phyloP scores from a whole-genome alignment of 1,140 invertebrate species.

The Leptinotarsa lineolata region DNA sequence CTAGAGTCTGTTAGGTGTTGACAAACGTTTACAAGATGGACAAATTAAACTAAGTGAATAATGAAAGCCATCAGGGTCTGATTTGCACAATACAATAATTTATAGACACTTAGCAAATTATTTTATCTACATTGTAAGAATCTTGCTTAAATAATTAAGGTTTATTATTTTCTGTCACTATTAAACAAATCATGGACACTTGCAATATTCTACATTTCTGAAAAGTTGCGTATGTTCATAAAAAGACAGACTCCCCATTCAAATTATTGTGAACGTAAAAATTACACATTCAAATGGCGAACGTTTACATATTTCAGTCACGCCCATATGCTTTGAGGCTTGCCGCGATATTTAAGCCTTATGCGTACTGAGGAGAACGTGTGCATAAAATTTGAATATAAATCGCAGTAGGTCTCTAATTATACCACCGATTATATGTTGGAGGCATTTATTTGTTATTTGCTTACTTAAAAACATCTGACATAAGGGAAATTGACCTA shows the following conservation, averaged over 20 bases:
- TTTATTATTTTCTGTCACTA: no score
- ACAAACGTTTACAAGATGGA: no score
- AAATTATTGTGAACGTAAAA: slow-evolving; percentile 14
- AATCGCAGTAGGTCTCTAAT: slow-evolving; percentile 19
- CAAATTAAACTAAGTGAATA: no score
- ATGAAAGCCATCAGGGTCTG: no score
- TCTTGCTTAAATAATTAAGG: no score
- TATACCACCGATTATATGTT: slow-evolving; percentile 17
- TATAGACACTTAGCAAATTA: no score
- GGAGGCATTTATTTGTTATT: slow-evolving; percentile 10
- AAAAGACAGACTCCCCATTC: background rate
- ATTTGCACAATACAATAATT: no score
- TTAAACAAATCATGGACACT: no score
- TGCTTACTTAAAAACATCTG: slow-evolving; percentile 15
- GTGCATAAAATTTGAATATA: slow-evolving; percentile 25
- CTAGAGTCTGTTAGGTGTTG: no score
- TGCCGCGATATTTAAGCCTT: slow-evolving; percentile 12
- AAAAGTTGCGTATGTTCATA: background rate
- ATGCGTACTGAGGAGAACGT: slow-evolving; percentile 11
- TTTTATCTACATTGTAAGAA: no score
- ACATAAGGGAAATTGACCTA: slow-evolving; percentile 21
- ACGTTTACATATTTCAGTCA: slow-evolving; percentile 11
- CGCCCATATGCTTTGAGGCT: slow-evolving; percentile 24
- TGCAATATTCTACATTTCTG: background rate
- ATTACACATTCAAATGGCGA: slow-evolving; percentile 16